Conservation (phyloP, 2,888 invertebrate species). For the Strigamia transsilvanica region DNA sequence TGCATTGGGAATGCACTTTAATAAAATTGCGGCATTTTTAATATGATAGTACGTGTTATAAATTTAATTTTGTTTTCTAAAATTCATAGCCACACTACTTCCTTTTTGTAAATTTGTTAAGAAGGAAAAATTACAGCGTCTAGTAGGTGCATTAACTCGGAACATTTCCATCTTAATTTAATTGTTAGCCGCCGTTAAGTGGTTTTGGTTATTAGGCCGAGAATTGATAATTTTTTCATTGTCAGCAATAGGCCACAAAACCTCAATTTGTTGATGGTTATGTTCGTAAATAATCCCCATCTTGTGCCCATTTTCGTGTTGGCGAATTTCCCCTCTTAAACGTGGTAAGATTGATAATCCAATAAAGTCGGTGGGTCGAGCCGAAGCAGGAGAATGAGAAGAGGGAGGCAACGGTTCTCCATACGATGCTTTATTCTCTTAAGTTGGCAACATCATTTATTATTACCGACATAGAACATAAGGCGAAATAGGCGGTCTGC, state of each 20-base stretch:
- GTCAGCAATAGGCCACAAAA: constrained; percentile 7
- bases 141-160: no score
- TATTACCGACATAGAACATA: constrained; percentile 4
- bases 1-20: no score
- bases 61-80: no score
- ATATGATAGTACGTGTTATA: no score
- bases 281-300: constrained; percentile 35
- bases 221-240: background rate
- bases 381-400: constrained; percentile 21
- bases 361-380: constrained; percentile 35
- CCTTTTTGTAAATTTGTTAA: no score
- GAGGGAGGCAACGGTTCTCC: background rate
- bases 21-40: no score
- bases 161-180: background rate
- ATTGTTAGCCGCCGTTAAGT: background rate
- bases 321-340: constrained; percentile 31
- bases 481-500: constrained; percentile 17
- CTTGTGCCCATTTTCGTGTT: constrained; percentile 26
- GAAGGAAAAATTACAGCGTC: no score
- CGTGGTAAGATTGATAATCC: constrained; percentile 38
- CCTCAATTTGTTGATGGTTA: constrained; percentile 26
- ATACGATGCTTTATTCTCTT: constrained; percentile 15
- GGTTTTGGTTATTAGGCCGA: background rate
- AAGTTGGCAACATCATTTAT: constrained; percentile 35
- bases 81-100: no score